phyloP scores from a whole-genome alignment of 2,888 invertebrate species.

The Agrotis clavis region DNA sequence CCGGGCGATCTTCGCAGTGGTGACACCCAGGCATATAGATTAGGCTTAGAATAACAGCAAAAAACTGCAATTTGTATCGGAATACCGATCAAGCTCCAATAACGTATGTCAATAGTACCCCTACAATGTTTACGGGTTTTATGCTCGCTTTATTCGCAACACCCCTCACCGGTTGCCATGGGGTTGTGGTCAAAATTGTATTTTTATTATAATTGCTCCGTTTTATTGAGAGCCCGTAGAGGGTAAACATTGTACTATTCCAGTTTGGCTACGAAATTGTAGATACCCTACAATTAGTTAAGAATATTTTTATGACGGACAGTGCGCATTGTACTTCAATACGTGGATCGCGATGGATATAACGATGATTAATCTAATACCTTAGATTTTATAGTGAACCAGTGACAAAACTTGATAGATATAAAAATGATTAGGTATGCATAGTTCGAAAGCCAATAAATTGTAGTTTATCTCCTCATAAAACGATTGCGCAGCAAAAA shows the following conservation, averaged over 20 bases:
- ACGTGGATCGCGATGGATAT: background rate
- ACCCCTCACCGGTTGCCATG: slow-evolving; percentile 80
- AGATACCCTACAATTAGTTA: slow-evolving; percentile 79
- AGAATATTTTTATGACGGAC: slow-evolving; percentile 65
- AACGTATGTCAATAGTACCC: slow-evolving; percentile 76
- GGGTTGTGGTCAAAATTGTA: slow-evolving; percentile 90
- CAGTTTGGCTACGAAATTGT: slow-evolving; percentile 72
- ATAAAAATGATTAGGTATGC: background rate
- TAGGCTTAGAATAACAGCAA: slow-evolving; percentile 42
- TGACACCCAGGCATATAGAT: no score
- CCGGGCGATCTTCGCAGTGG: no score
- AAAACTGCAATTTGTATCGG: slow-evolving; percentile 59
- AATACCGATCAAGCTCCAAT: slow-evolving; percentile 69
- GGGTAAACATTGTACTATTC: slow-evolving; percentile 85
- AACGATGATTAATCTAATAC: background rate
- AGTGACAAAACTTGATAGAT: background rate
- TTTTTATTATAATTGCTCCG: slow-evolving; percentile 90
- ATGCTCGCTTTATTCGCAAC: slow-evolving; percentile 87
- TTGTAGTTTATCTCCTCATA: slow-evolving; percentile 35
- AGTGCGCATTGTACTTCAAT: background rate
- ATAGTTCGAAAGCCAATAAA: slow-evolving; percentile 1
- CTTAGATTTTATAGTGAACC: background rate
- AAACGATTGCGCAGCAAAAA: slow-evolving; percentile 58
- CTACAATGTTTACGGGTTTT: slow-evolving; percentile 78
- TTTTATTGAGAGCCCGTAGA: slow-evolving; percentile 84